Evolutionary conservation across 30 jellyfish, hydroid and myxozoan genomes (phyloP).

Genomic region (Rhopilema esculentum): DNA sequence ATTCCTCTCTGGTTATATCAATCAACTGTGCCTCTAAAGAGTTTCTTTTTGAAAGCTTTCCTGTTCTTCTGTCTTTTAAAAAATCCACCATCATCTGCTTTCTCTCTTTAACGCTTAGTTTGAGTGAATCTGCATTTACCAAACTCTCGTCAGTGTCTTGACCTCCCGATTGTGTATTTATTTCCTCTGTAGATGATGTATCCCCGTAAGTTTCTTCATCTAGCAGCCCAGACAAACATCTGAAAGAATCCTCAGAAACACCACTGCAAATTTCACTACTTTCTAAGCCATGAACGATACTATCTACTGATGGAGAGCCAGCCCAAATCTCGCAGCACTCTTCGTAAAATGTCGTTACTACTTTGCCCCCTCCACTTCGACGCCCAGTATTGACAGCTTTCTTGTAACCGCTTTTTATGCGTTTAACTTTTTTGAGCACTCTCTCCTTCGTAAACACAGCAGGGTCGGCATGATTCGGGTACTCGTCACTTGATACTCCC

Average conservation of each 20-base stretch:
- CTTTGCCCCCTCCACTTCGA: slow-evolving; percentile 40
- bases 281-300: slow-evolving; percentile 17
- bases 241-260: no score
- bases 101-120: background rate
- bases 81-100: slow-evolving; percentile 5
- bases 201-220: background rate
- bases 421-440: background rate
- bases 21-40: slow-evolving; percentile 51
- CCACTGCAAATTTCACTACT: background rate
- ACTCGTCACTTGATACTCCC: slow-evolving; percentile 20
- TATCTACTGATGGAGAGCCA: slow-evolving; percentile 30
- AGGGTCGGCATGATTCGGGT: slow-evolving; percentile 23
- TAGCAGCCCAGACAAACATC: no score
- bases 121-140: slow-evolving; percentile 9
- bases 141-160: no score
- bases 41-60: slow-evolving; percentile 6
- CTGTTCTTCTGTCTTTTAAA: slow-evolving; percentile 19
- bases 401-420: background rate
- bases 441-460: slow-evolving; percentile 19
- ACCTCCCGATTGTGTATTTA: no score
- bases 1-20: slow-evolving; percentile 19
- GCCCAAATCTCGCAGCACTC: slow-evolving; percentile 49
- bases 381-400: slow-evolving; percentile 37
- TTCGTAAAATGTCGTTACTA: slow-evolving; percentile 6
- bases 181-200: no score